Evolutionary conservation across 2,888 invertebrate species (phyloP), one percentile per base, ranked within the genome.

Genomic region (Prenolepis imparis): DNA sequence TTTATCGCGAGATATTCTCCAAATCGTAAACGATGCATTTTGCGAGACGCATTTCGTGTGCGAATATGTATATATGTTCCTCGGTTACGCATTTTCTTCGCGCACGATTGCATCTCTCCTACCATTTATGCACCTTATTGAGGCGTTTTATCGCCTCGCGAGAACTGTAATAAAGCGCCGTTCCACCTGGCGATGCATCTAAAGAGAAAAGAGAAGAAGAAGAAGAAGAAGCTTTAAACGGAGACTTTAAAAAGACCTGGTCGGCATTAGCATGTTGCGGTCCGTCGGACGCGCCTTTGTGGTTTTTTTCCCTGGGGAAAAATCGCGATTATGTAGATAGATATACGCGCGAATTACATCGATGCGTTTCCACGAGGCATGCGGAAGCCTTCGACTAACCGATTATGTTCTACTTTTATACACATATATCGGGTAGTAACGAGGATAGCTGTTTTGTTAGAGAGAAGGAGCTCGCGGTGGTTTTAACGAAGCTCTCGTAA

Each of bases 401-500:
- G 36, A 80, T 78, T 78, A 67, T 59, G 41, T 57, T 24, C 36
- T 24, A 66, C 74, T 75, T 63, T 55, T 39, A 39, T 77, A 55
- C 39, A 39, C 66, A 55, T 39, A 12, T 18, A n/a, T 18, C n/a
- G 8, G 48, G 48, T 52, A 52, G 28, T 32, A n/a, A 21, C 48
- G 15, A 28, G 12, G 55, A 32, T 55, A 28, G 77, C 57, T 15
- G 44, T 36, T 44, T 68, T 78, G 68, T 68, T 48, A 36, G 36
- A 8, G 9, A 55, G 57, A 39, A 32, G 59, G 59, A 44, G 44
- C 36, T 15, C 64, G 28, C 55, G 57, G 57, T 15, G 78, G 82
- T 70, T 87, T 82, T 86, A 86, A 88, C 68, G 86, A 87, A 86
- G 68, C 84, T 70, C 41, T 41, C 64, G 88, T 84, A 88, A 88